Conservation (phyloP, 1,140 invertebrate genomes). For the Ceratitis capitata region DNA sequence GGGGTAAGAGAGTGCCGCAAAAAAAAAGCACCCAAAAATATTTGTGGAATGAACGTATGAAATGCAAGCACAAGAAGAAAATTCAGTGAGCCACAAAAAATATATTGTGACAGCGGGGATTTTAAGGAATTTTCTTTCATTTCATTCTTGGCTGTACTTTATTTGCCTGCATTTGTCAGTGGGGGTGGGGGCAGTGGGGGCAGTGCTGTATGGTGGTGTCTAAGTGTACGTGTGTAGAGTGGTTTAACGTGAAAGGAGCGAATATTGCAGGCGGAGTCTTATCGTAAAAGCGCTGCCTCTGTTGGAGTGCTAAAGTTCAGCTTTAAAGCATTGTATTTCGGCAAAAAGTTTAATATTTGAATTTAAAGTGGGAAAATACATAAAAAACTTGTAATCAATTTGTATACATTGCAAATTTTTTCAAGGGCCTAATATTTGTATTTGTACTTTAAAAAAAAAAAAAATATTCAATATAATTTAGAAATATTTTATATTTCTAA, state of each 20-base stretch:
- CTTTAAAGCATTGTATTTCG: not conserved
- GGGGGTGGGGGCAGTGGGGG: not conserved
- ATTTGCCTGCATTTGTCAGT: not conserved
- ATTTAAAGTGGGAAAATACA: not conserved
- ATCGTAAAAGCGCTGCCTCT: not conserved
- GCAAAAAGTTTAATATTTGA: not conserved
- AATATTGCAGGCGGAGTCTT: constrained; percentile 5
- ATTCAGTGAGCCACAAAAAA: constrained; percentile 42
- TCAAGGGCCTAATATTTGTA: too few species aligned
- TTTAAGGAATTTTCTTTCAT: constrained; percentile 41
- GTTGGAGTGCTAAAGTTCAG: not conserved
- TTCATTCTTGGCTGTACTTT: constrained; percentile 31
- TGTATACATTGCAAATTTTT: too few species aligned
- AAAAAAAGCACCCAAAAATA: not conserved
- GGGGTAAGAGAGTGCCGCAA: too few species aligned
- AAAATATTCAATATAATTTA: too few species aligned
- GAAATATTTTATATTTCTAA: too few species aligned
- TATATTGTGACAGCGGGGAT: constrained; percentile 43
- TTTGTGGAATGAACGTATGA: constrained; percentile 23
- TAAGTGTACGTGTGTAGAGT: not conserved
- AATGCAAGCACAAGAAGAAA: constrained; percentile 38
- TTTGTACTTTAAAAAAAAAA: too few species aligned
- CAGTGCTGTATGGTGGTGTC: not conserved
- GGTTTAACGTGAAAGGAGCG: not conserved
- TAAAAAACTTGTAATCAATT: too few species aligned